Base-by-base conservation (phyloP, 2,888 invertebrate genomes). In the Cinara cedri region DNA sequence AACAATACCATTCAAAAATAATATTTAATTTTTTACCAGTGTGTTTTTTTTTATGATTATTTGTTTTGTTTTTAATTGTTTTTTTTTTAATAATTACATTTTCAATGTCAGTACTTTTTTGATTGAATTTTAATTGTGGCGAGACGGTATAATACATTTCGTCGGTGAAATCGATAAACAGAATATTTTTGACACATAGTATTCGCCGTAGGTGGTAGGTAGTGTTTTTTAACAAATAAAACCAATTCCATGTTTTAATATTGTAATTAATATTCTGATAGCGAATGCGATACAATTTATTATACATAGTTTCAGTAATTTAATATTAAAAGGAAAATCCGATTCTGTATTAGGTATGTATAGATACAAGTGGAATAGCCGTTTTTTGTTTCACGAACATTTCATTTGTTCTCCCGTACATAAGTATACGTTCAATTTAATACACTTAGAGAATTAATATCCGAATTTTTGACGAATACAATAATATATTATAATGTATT, bases 281-380 rank as follows among this genome's bases (percentile, higher is more conserved):
- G n/a, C 26, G 11, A 21, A 26, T n/a, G 24, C 0, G 13, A 26
- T 68, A 11, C 26, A n/a, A 49, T 49, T 66, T 66, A 68, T n/a
- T 68, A 51, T 51, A 49, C 49, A 26, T 68, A 1, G 49, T 68
- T 51, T 51, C n/a, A 49, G 26, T 60, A 60, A 26, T 60, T 60
- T 26, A 3, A 60, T 60, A 24, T 3, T 13, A 3, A 60, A 24
- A 26, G 57, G 24, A 26, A 60, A 26, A 26, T 24, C 14, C 8
- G 24, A 60, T 60, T 60, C 57, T 14, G 24, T 0, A 46, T 10
- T 46, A 10, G 34, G 34, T 10, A 46, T 10, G 14, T 57, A 57
- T 10, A 34, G 24, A 14, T 66, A 24, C 49, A 24, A 26, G 26
- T n/a, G 24, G 26, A n/a, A 46, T 51, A 8, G 21, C n/a, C n/a